phyloP scores from a whole-genome alignment of 2,888 invertebrate species.

The Lordiphosa andalusiaca region DNA sequence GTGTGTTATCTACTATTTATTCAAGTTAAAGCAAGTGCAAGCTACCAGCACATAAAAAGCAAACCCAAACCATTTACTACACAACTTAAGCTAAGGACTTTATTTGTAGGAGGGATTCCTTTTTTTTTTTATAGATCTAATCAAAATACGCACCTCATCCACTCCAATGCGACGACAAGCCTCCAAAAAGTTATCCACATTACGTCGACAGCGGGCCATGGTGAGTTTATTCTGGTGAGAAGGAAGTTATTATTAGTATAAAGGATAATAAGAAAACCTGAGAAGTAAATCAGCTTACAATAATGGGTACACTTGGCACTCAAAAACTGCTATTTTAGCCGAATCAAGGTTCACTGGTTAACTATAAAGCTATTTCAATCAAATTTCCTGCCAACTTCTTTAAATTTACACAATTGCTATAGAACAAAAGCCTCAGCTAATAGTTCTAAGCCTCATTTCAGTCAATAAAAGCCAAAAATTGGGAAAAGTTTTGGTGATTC shows the following conservation, averaged over 20 bases:
- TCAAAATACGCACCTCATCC: conserved; percentile 88
- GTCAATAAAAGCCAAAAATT: no score
- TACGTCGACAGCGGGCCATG: conserved; percentile 95
- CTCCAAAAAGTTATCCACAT: conserved; percentile 97
- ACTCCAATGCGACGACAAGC: conserved; percentile 96
- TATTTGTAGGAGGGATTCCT: no score
- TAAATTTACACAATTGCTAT: no score
- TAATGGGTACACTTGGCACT: not conserved
- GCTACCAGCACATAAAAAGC: conserved; percentile 33
- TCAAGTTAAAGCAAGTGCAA: conserved; percentile 12
- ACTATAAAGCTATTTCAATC: no score
- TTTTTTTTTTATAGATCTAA: not conserved
- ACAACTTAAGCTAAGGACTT: not conserved
- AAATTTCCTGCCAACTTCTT: no score
- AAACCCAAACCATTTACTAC: conserved; percentile 11
- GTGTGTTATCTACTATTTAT: no score
- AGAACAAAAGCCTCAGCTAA: no score
- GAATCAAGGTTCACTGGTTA: no score
- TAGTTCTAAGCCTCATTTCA: no score
- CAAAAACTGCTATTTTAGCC: no score
- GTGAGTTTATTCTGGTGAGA: conserved; percentile 92
- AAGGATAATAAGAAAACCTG: not conserved
- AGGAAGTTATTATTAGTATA: not conserved
- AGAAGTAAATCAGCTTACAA: not conserved
- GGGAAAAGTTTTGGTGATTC: no score